Conservation (phyloP, 2,797 vertebrate species). For the Setipinna tenuifilis region DNA sequence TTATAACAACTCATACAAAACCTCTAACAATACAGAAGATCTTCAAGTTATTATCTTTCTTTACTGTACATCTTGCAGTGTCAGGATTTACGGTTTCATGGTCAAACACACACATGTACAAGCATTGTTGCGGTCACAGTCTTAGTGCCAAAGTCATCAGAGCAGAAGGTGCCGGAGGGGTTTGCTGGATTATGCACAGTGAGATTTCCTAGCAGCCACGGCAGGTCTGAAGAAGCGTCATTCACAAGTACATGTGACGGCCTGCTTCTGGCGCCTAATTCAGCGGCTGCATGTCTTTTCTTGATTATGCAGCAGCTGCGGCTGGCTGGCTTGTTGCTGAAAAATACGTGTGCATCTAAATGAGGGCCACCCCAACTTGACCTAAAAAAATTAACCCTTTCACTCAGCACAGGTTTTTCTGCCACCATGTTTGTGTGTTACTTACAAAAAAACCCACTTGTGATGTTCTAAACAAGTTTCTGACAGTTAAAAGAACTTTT, state of each 20-base stretch:
- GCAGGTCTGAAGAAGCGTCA: background rate
- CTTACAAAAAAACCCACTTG: background rate
- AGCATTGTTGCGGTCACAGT: background rate
- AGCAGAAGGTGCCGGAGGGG: background rate
- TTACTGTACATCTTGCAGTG: background rate
- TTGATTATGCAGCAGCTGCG: background rate
- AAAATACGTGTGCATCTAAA: conserved; percentile 1
- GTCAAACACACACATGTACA: background rate
- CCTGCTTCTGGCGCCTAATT: background rate
- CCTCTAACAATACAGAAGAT: background rate
- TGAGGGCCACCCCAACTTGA: background rate
- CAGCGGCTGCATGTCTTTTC: background rate
- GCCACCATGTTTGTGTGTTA: background rate
- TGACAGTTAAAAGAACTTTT: background rate
- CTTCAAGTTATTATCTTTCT: background rate
- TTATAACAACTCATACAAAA: background rate
- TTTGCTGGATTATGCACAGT: background rate
- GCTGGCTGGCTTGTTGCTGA: background rate
- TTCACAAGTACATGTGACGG: background rate
- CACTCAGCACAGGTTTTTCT: background rate
- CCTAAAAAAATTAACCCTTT: background rate
- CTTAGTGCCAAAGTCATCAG: background rate
- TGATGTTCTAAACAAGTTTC: background rate
- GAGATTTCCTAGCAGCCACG: background rate
- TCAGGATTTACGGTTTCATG: background rate